These are phyloP conservation scores for Henricia sp. DNA, from an alignment of 53 echinoderm and acorn worm species.

Conservation along the genomic window DNA sequence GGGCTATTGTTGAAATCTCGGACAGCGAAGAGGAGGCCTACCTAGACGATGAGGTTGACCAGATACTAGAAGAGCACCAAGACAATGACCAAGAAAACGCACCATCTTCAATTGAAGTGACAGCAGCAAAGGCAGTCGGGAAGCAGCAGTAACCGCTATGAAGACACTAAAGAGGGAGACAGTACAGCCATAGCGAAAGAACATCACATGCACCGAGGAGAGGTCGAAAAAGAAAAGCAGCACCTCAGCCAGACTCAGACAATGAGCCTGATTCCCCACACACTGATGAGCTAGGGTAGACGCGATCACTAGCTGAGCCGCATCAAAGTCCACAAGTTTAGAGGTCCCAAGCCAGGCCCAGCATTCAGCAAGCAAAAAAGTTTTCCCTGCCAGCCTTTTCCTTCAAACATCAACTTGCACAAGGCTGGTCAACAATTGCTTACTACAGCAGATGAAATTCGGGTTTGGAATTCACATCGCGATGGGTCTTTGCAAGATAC, in stretches of 20 bases:
- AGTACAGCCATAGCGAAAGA: too few species aligned
- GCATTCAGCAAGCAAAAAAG: neutral
- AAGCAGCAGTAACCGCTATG: neutral
- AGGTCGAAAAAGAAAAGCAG: neutral
- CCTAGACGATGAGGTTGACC: slow-evolving; percentile 19
- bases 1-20: slow-evolving; percentile 16
- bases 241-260: neutral
- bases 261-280: slow-evolving; percentile 11
- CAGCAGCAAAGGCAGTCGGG: neutral
- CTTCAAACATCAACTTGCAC: slow-evolving; percentile 18
- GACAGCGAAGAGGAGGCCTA: slow-evolving; percentile 36
- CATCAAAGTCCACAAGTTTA: neutral
- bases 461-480: slow-evolving; percentile 35
- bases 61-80: neutral
- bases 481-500: slow-evolving; percentile 28
- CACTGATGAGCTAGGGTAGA: slow-evolving; percentile 24
- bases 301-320: slow-evolving; percentile 2
- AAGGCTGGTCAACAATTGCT: neutral
- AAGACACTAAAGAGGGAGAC: neutral
- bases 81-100: too few species aligned
- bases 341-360: slow-evolving; percentile 18
- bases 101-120: neutral
- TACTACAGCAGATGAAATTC: neutral
- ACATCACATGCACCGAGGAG: neutral
- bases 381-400: slow-evolving; percentile 13